phyloP scores from a whole-genome alignment of 2,888 invertebrate species.

The Drosophila kanekoi region DNA sequence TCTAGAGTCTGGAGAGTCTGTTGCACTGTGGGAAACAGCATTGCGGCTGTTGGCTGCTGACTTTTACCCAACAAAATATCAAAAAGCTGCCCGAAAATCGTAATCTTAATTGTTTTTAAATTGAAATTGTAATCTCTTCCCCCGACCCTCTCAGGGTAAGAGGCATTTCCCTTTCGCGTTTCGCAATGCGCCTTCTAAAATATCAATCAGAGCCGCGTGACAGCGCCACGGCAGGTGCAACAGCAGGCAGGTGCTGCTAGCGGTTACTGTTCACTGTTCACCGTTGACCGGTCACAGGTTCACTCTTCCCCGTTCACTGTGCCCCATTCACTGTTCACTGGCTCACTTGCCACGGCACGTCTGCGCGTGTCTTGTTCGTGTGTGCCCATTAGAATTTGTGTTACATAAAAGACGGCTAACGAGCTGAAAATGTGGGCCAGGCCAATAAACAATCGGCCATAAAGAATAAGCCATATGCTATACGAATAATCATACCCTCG shows the following conservation, averaged over 20 bases:
- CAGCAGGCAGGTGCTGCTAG: slow-evolving; percentile 33
- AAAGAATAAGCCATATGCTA: slow-evolving; percentile 33
- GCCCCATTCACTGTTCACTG: slow-evolving; percentile 13
- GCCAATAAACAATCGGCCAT: slow-evolving; percentile 32
- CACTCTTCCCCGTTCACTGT: not conserved
- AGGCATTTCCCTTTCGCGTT: slow-evolving; percentile 74
- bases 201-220: slow-evolving; percentile 8
- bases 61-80: slow-evolving; percentile 55
- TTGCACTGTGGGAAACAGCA: slow-evolving; percentile 50
- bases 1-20: slow-evolving; percentile 16
- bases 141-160: slow-evolving; percentile 50
- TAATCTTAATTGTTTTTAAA: slow-evolving; percentile 75
- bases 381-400: slow-evolving; percentile 50
- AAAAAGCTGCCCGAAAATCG: slow-evolving; percentile 45
- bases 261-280: slow-evolving; percentile 11
- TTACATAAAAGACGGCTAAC: slow-evolving; percentile 48
- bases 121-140: slow-evolving; percentile 66
- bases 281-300: slow-evolving; percentile 3
- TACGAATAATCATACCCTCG: slow-evolving; percentile 57
- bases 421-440: slow-evolving; percentile 52
- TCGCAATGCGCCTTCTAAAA: slow-evolving; percentile 36
- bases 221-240: slow-evolving; percentile 15
- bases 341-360: slow-evolving; percentile 31
- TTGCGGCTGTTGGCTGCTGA: slow-evolving; percentile 26
- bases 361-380: slow-evolving; percentile 8